Percentiles rank a stretch among this genome's conserved stretches.
Evolutionary conservation across 2,888 invertebrate species (phyloP).

Genomic region (Cosmopolites sordidus): DNA sequence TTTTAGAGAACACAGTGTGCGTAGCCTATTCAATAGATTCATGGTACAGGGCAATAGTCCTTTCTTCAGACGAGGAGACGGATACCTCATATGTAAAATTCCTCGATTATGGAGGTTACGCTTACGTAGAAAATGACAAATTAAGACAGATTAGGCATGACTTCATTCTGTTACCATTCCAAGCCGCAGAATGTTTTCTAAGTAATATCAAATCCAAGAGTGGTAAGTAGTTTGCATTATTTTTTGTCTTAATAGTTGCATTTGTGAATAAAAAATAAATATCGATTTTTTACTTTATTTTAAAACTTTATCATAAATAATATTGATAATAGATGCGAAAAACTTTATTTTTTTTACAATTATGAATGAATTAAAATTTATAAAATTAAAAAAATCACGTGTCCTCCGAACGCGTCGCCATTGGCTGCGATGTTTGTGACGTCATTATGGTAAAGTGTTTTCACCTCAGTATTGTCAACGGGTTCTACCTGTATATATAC

Average conservation of each 20-base stretch:
- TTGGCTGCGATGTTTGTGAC: not conserved
- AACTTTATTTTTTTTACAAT: too few relatives aligned
- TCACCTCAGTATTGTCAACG: too few relatives aligned
- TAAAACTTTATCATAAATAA: too few relatives aligned
- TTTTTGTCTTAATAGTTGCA: too few relatives aligned
- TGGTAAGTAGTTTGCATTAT: constrained; percentile 48
- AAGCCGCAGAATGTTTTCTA: constrained; percentile 91
- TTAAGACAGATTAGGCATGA: constrained; percentile 91
- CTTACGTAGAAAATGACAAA: constrained; percentile 67
- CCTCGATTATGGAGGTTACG: constrained; percentile 94
- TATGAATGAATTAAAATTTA: too few relatives aligned
- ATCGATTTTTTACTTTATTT: too few relatives aligned
- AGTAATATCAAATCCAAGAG: constrained; percentile 80
- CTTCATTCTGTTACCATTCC: constrained; percentile 93
- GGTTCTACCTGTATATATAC: too few relatives aligned
- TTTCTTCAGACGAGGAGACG: constrained; percentile 59
- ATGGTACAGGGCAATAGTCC: constrained; percentile 87
- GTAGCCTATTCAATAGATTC: constrained; percentile 78
- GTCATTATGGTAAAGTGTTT: too few relatives aligned
- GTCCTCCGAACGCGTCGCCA: too few relatives aligned
- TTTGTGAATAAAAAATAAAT: too few relatives aligned
- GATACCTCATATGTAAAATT: constrained; percentile 78
- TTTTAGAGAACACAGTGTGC: constrained; percentile 79
- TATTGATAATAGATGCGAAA: too few relatives aligned
- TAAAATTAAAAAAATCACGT: too few relatives aligned